Conservation (phyloP, 2,888 invertebrate genomes). For the Venusia cambrica region DNA sequence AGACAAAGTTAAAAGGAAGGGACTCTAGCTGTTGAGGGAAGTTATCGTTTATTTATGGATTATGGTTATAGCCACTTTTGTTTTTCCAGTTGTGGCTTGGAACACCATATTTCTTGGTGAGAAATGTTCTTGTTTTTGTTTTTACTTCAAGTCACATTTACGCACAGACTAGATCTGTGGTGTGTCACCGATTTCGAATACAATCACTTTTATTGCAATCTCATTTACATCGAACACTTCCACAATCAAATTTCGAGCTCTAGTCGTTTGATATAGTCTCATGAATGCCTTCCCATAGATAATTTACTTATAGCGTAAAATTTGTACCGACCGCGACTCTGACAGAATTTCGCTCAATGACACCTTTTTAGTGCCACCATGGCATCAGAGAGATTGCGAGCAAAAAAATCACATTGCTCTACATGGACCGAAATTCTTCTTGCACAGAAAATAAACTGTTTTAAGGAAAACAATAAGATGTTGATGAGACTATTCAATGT, state of each 20-base stretch:
- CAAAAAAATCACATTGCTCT: too few relatives aligned
- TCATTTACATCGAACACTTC: slow-evolving; percentile 14
- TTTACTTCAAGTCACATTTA: slow-evolving; percentile 9
- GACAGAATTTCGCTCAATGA: too few relatives aligned
- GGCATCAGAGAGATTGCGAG: too few relatives aligned
- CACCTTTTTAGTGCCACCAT: too few relatives aligned
- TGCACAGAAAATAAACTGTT: too few relatives aligned
- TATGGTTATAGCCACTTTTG: slow-evolving; percentile 5
- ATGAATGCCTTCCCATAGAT: slow-evolving; percentile 15
- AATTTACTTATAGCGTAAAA: too few relatives aligned
- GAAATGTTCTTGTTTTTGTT: slow-evolving; percentile 5
- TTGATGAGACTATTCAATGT: slow-evolving; percentile 24
- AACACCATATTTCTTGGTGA: slow-evolving; percentile 24
- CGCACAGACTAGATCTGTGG: slow-evolving; percentile 15
- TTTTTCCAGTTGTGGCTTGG: slow-evolving; percentile 20
- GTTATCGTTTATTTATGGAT: too few relatives aligned
- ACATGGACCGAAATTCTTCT: too few relatives aligned
- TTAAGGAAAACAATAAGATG: too few relatives aligned
- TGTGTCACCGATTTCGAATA: slow-evolving; percentile 8
- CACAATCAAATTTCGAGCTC: slow-evolving; percentile 21
- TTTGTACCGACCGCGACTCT: too few relatives aligned
- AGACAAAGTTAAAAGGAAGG: too few relatives aligned
- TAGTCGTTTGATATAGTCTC: slow-evolving; percentile 23
- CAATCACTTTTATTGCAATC: slow-evolving; percentile 15
- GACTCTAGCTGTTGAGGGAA: too few relatives aligned